Evolutionary conservation across 1,140 invertebrate genomes (phyloP).

Genomic region (Brachionus koreanus): DNA sequence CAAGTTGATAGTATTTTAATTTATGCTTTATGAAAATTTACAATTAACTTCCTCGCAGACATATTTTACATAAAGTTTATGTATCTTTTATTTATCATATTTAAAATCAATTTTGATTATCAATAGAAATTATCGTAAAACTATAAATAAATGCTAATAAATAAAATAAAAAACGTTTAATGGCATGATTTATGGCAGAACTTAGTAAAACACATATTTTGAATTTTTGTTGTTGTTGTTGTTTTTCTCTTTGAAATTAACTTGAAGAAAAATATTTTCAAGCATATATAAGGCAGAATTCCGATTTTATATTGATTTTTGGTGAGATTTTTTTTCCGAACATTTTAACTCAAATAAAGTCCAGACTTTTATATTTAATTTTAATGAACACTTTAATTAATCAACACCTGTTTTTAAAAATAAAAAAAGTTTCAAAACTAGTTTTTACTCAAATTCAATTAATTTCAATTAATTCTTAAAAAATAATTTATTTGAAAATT

Average conservation of each 20-base stretch:
- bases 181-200: background rate
- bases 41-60: background rate
- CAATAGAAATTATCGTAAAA: background rate
- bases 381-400: background rate
- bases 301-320: background rate
- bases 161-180: background rate
- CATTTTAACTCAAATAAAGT: background rate
- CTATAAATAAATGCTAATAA: constrained; percentile 5
- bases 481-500: background rate
- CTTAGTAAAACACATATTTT: background rate
- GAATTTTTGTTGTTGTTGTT: background rate
- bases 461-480: background rate
- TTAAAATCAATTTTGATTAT: background rate
- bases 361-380: background rate
- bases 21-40: no score
- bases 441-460: background rate
- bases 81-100: background rate
- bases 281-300: background rate
- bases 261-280: background rate
- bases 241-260: background rate
- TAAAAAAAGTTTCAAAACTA: background rate
- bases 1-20: background rate
- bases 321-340: background rate
- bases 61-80: background rate
- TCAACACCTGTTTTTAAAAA: background rate